phyloP scores from a whole-genome alignment of 2,797 vertebrate species.

The Leptoclinus maculatus region DNA sequence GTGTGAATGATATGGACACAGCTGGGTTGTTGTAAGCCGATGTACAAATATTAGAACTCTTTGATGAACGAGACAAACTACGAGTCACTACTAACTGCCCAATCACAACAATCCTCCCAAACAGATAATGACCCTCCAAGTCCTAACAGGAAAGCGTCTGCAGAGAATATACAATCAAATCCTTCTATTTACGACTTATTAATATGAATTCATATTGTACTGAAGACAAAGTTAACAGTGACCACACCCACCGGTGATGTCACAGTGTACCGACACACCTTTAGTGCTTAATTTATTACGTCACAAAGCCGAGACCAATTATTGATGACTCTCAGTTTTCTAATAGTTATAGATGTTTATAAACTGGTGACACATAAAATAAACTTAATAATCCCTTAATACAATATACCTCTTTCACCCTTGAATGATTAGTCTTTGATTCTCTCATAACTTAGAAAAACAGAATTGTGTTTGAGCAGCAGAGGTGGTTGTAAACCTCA shows the following conservation, averaged over 20 bases:
- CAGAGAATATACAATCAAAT: neutral
- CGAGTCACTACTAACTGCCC: neutral
- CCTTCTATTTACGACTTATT: too few species aligned
- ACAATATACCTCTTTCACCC: neutral
- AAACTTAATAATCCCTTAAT: slow-evolving; percentile 1
- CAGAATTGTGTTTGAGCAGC: neutral
- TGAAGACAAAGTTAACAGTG: neutral
- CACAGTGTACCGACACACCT: neutral
- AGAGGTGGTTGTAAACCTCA: slow-evolving; percentile 1
- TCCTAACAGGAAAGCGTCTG: neutral
- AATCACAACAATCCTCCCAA: too few species aligned
- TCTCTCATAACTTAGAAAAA: neutral
- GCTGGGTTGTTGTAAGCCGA: too few species aligned
- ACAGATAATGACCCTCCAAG: neutral
- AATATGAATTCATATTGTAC: too few species aligned
- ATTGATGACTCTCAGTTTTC: neutral
- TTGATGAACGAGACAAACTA: too few species aligned
- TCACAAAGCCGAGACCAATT: neutral
- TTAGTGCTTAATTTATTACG: neutral
- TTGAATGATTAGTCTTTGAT: neutral
- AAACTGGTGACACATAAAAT: neutral
- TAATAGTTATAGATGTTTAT: neutral
- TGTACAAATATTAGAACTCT: too few species aligned
- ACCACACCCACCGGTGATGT: neutral
- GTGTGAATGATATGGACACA: too few species aligned